These are phyloP conservation scores for Stenurella melanura DNA, from an alignment of 2,888 invertebrate genomes.

Conservation along the genomic window DNA sequence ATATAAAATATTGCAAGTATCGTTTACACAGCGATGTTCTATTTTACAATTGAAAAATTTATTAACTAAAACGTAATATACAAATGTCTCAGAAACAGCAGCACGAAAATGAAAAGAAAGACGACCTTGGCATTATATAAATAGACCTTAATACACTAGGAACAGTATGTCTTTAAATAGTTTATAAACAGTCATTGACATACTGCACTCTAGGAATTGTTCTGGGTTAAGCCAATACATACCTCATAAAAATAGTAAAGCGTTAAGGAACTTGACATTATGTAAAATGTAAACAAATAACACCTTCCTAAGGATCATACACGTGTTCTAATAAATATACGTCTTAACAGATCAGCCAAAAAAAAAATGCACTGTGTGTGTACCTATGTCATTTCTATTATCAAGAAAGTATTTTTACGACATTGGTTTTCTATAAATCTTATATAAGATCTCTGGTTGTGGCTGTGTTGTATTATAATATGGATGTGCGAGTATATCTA, in stretches of 20 bases:
- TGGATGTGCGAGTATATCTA: too few relatives aligned
- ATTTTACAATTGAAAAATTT: not conserved
- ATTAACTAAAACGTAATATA: not conserved
- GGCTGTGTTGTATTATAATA: too few relatives aligned
- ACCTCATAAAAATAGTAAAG: slow-evolving; percentile 18
- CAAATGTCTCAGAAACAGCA: not conserved
- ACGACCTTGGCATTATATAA: not conserved
- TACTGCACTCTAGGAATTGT: slow-evolving; percentile 15
- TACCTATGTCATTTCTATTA: not conserved
- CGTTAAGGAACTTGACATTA: slow-evolving; percentile 31
- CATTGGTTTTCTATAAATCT: too few relatives aligned
- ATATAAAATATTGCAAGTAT: not conserved
- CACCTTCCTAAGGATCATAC: not conserved
- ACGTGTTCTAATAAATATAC: not conserved
- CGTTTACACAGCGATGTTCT: not conserved
- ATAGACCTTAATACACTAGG: not conserved
- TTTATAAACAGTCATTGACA: slow-evolving; percentile 20
- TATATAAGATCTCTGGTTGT: too few relatives aligned
- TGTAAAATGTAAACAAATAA: slow-evolving; percentile 14
- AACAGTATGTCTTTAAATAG: not conserved
- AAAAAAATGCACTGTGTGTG: not conserved
- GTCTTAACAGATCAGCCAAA: not conserved
- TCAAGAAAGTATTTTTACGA: too few relatives aligned
- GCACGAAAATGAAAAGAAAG: not conserved
- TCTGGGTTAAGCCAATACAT: slow-evolving; percentile 26